Evolutionary conservation across 1,140 invertebrate genomes (phyloP), one percentile per base, ranked within the genome.

Genomic region (Cyrtorhinus lividipennis): DNA sequence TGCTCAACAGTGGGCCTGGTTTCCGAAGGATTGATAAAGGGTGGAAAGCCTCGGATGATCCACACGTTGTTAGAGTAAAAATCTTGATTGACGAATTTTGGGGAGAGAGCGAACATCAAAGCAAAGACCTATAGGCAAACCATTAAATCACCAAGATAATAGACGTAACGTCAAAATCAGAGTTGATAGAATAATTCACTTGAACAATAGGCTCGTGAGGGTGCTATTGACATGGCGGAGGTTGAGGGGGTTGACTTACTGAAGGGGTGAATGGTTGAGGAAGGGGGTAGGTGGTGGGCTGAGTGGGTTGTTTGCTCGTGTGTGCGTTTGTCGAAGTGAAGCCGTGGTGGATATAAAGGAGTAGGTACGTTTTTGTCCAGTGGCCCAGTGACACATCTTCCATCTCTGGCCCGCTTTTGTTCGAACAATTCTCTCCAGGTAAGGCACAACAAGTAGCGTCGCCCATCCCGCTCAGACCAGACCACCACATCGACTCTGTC

Each of bases 161-260:
- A 57, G 56, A 57, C 20, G 20, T 24, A 24, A 18, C 56, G 56
- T 57, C 56, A 57, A 57, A 57, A 57, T 57, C 56, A 57, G 56
- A 57, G 56, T 57, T 57, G 56, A 57, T 57, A 57, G 56, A 57
- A 57, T 57, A 57, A 57, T 57, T 57, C 56, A 57, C 20, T 20
- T 13, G 56, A 13, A 57, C 56, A 57, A 57, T 57, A 57, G 56
- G 56, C 5, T 23, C 13, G 56, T 57, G 20, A 24, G 56, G 20
- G 56, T 57, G 56, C 24, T 57, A 24, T 57, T 57, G 20, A 20
- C 20, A 23, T 13, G 56, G 56, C 3, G 56, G 23, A 57, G 56
- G 46, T n/a, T 22, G 46, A 48, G 2, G 46, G 46, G 2, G 46
- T 20, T 3, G 46, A 22, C 23, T 12, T n/a, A 44, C 46, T 48